phyloP scores from a whole-genome alignment of 2,797 vertebrate species.

The Phalloptychus januarius region DNA sequence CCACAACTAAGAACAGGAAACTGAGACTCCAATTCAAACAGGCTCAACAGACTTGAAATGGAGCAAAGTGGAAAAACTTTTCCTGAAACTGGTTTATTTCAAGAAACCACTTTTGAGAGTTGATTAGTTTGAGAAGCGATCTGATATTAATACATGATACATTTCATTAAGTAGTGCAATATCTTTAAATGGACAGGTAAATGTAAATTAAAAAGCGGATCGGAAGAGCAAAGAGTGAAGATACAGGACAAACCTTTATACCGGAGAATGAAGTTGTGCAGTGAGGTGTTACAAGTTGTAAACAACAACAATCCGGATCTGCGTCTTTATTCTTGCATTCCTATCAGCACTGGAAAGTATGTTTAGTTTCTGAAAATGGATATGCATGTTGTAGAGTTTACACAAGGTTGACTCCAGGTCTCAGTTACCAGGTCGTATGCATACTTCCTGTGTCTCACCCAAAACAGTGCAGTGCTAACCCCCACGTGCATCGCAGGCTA shows the following conservation, averaged over 20 bases:
- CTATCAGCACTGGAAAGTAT: conserved; percentile 25
- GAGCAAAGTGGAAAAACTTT: background rate
- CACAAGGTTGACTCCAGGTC: conserved; percentile 32
- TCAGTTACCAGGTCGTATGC: conserved; percentile 18
- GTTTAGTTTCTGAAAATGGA: conserved; percentile 36
- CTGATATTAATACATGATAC: conserved; percentile 67
- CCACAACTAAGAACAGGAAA: background rate
- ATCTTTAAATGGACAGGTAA: conserved; percentile 42
- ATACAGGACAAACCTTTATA: background rate
- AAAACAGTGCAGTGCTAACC: conserved; percentile 49
- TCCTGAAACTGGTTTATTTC: background rate
- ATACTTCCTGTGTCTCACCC: conserved; percentile 45
- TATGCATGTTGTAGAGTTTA: conserved; percentile 36
- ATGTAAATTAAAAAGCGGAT: conserved; percentile 17
- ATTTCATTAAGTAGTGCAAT: conserved; percentile 45
- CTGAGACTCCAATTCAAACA: background rate
- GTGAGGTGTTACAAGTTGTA: conserved; percentile 11
- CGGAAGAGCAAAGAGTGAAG: conserved; percentile 4
- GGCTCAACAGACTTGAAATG: background rate
- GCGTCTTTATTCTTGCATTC: conserved; percentile 41
- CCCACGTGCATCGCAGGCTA: conserved; percentile 49
- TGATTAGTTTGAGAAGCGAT: conserved; percentile 6
- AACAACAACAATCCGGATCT: conserved; percentile 20
- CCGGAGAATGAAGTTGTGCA: conserved; percentile 13
- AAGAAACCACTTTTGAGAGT: no score